Evolutionary conservation across 1,140 invertebrate genomes (phyloP), one percentile per base, ranked within the genome.

Genomic region (Drosophila albomicans): DNA sequence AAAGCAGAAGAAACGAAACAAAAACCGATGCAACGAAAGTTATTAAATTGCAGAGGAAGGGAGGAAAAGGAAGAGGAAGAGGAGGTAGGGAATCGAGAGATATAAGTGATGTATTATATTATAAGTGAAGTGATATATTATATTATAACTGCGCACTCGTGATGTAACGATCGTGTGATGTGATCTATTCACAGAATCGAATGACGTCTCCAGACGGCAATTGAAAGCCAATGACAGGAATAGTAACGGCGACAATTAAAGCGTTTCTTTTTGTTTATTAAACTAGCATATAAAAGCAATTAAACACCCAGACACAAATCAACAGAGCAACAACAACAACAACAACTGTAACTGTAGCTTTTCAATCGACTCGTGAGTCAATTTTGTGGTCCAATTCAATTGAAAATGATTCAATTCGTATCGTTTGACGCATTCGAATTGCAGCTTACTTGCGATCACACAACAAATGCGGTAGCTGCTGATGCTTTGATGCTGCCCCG

Each of bases 401-500:
- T 46, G 74, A 82, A 59, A 67, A 79, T 62, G 78, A 70, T 82
- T 64, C 67, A 57, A 78, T 75, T 45, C 43, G 32, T 28, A 48
- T 72, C 81, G 81, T 72, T 79, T 77, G 77, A 80, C 81, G 81
- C 81, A 82, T 79, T 82, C 72, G 51, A 84, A 82, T 79, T 65
- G 68, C 66, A 63, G 38, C 35, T 38, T 38, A 25, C 35, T 43
- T 57, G 41, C 13, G 62, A 71, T 58, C 52, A 35, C 52, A 45
- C 16, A 15, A 1, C 5, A 25, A 56, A 10, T 38, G 4, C 41
- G n/a, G 5, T 5, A 5, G 32, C 15, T 25, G 16, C 30, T 48
- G 46, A 1, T 32, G 7, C 32, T 28, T 28, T 13, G 45, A 5
- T 10, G 28, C 8, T 11, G 35, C 51, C 51, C 25, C 51, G 51